Base-by-base conservation (phyloP, 2,797 vertebrate genomes). In the Aeoliscus strigatus region DNA sequence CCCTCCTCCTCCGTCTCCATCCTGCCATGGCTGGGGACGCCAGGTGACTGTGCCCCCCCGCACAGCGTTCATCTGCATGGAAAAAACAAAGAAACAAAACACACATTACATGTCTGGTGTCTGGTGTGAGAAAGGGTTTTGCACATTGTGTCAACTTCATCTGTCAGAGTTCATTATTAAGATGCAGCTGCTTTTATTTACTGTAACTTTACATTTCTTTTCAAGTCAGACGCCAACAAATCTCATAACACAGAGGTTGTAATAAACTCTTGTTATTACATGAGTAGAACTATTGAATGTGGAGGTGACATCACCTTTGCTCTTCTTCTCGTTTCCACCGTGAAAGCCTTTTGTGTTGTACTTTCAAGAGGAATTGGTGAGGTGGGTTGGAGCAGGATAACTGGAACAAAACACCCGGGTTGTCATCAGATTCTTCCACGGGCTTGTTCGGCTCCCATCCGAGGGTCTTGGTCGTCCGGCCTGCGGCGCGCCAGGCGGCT, bases 21-120 rank as follows among this genome's bases (percentile, higher is more conserved):
- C 89, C 79, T 89, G 85, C 89, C 89, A 91, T 0, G 88, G 89
- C 79, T 88, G 88, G 43, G 89, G 89, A 21, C 80, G 79, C 89
- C 89, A 91, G 29, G 84, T 86, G 40, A 85, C 79, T 28, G 75
- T 77, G 57, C 81, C 79, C 60, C 81, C 79, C 44, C 83, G 83
- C 66, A 85, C 75, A 42, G 81, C 63, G 36, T 83, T 89, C 88
- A 88, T 89, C 85, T 88, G 77, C 8, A n/a, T n/a, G n/a, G n/a
- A n/a, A n/a, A n/a, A n/a, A 40, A 14, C 9, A 35, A 12, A 44
- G 16, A 34, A 6, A 27, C 16, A 23, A 14, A 18, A 9, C 6
- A 9, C 5, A 11, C 9, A 2, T 43, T 6, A 9, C 3, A 33
- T 9, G 2, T 26, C 23, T 40, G 13, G 8, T n/a, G n/a, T n/a